Evolutionary conservation across 1,140 invertebrate genomes (phyloP), one percentile per base, ranked within the genome.

Genomic region (Hylaeus volcanicus): DNA sequence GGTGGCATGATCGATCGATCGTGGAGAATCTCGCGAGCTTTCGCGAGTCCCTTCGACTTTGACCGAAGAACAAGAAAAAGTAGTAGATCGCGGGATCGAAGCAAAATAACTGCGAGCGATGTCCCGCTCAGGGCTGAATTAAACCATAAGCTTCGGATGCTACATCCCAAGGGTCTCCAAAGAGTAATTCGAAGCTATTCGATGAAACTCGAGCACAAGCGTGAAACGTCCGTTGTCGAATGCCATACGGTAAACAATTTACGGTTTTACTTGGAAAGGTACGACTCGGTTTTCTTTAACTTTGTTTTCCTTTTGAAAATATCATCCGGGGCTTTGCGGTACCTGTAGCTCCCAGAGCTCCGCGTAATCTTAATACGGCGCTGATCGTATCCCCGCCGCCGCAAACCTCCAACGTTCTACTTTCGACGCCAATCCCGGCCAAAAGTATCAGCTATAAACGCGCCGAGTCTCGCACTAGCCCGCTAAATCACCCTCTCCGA

Each of bases 361-460:
- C 26, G 26, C 0, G 26, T 26, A 26, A 26, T 26, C 26, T 26
- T 26, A 26, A 26, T 26, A 26, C 26, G 26, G 26, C 26, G 26
- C 26, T 48, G 5, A 41, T 60, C 8, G 70, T 66, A 11, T 26
- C 11, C n/a, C n/a, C 26, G 5, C 11, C 26, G 15, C 5, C 5
- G 55, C 11, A 56, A 56, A 8, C 3, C 55, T 12, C 15, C 39
- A 37, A 15, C 63, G 45, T 74, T 74, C 74, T 78, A 86, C 45
- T 39, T 41, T 71, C 26, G 73, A 71, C 53, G 45, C 26, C 9
- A 26, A 26, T 26, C 8, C n/a, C 3, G 48, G 26, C 75, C 68
- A 80, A 79, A 86, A 86, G 83, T 86, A 87, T 78, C 53, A 74
- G 43, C 65, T 70, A 80, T 61, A 76, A 76, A 76, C 76, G 39